A percentile compares a stretch with the other conserved stretches of the same genome.
Conservation (phyloP, 1,140 invertebrate genomes). For the Geopemphigus sp. region DNA sequence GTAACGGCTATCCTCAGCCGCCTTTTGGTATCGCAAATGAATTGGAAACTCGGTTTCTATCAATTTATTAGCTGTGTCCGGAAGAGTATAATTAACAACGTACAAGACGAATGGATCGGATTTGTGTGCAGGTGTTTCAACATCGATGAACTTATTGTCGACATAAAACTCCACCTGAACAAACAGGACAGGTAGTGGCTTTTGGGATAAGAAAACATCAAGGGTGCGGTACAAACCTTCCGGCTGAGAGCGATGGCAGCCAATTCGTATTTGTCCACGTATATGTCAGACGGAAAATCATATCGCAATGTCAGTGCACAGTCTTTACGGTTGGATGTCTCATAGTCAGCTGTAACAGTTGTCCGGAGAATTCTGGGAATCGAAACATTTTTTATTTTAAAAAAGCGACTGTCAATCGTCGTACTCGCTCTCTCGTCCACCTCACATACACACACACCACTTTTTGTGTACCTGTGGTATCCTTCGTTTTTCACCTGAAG, state of each 20-base stretch:
- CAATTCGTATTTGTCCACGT: constrained; percentile 37
- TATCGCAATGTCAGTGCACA: constrained; percentile 35
- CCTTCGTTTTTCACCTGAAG: constrained; percentile 39
- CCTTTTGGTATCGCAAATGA: constrained; percentile 38
- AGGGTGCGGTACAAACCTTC: constrained; percentile 12
- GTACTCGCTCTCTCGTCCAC: too few relatives aligned
- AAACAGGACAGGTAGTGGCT: too few relatives aligned
- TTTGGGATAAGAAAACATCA: too few relatives aligned
- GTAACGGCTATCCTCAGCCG: constrained; percentile 19
- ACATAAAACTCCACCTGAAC: constrained; percentile 42
- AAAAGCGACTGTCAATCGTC: too few relatives aligned
- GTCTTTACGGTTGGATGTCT: constrained; percentile 16
- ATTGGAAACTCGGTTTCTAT: constrained; percentile 26
- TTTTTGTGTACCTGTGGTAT: constrained; percentile 40
- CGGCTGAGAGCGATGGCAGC: not conserved
- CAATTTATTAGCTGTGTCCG: constrained; percentile 26
- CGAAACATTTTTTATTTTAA: not conserved
- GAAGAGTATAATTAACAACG: constrained; percentile 31
- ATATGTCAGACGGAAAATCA: constrained; percentile 40
- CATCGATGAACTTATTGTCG: constrained; percentile 40
- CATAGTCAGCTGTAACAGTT: constrained; percentile 13
- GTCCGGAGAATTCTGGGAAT: constrained; percentile 33
- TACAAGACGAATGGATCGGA: constrained; percentile 38
- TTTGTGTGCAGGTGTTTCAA: constrained; percentile 31
- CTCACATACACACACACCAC: too few relatives aligned